Percentiles rank a stretch among this genome's conserved stretches.
Evolutionary conservation across 2,113 vertebrate species (phyloP).

Genomic region (Hydrolagus affinis): DNA sequence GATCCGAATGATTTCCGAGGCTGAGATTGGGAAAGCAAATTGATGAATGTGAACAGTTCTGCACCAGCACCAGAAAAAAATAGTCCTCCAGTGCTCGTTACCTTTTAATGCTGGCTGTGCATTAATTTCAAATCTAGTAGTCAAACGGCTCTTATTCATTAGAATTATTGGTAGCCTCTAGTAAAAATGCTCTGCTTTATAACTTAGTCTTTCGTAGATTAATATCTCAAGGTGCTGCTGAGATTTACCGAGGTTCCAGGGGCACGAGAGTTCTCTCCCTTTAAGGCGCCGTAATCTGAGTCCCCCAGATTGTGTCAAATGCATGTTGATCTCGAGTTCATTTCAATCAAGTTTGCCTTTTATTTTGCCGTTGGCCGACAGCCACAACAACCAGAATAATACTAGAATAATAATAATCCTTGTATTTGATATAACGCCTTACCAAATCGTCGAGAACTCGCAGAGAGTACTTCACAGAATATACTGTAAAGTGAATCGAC

Average conservation of each 20-base stretch:
- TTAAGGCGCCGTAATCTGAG: not conserved
- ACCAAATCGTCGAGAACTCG: too few relatives aligned
- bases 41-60: not conserved
- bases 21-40: not conserved
- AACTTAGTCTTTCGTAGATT: slow-evolving; percentile 6
- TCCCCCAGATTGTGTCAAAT: not conserved
- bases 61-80: not conserved
- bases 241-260: not conserved
- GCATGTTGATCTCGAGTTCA: not conserved
- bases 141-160: not conserved
- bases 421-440: too few relatives aligned
- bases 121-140: not conserved
- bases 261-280: not conserved
- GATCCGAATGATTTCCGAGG: not conserved
- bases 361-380: not conserved
- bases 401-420: too few relatives aligned
- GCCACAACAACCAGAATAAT: too few relatives aligned
- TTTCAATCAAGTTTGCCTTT: not conserved
- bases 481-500: too few relatives aligned
- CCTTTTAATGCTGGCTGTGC: not conserved
- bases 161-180: not conserved
- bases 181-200: not conserved
- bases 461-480: too few relatives aligned
- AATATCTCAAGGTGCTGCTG: not conserved
- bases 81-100: not conserved